phyloP scores from a whole-genome alignment of 1,140 invertebrate species.

The Halyomorpha halys region DNA sequence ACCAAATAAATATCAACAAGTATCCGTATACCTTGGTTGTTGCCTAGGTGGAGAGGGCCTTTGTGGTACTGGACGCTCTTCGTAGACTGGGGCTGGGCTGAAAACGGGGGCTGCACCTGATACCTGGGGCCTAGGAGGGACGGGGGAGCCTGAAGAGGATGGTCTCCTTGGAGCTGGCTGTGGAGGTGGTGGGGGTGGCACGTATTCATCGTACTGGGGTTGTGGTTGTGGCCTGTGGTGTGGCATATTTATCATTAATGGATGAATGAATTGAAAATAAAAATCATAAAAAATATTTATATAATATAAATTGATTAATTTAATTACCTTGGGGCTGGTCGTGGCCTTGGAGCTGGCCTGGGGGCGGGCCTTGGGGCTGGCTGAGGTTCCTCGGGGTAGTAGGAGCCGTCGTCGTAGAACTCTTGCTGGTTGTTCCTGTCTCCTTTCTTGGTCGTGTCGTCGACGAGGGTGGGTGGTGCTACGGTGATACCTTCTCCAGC shows the following conservation, averaged over 20 bases:
- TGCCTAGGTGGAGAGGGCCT: slow-evolving; percentile 18
- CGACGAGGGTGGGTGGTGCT: slow-evolving; percentile 63
- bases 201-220: slow-evolving; percentile 4
- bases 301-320: too few relatives aligned
- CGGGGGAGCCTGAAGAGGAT: slow-evolving; percentile 11
- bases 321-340: slow-evolving; percentile 29
- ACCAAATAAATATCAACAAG: too few relatives aligned
- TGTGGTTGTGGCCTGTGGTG: slow-evolving; percentile 19
- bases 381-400: slow-evolving; percentile 35
- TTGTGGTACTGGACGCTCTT: slow-evolving; percentile 13
- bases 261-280: too few relatives aligned
- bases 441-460: slow-evolving; percentile 41
- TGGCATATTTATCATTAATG: not conserved
- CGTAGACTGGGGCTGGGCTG: slow-evolving; percentile 27
- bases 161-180: slow-evolving; percentile 16
- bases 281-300: too few relatives aligned
- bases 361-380: slow-evolving; percentile 23
- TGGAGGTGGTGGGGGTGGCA: not conserved
- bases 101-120: slow-evolving; percentile 21
- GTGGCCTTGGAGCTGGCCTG: slow-evolving; percentile 34
- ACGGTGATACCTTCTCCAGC: slow-evolving; percentile 75
- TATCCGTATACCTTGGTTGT: not conserved
- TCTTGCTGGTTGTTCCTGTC: not conserved
- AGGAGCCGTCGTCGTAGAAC: slow-evolving; percentile 27
- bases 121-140: slow-evolving; percentile 3